Base-by-base conservation (phyloP, 2,888 invertebrate genomes). In the Allophyes oxyacanthae region DNA sequence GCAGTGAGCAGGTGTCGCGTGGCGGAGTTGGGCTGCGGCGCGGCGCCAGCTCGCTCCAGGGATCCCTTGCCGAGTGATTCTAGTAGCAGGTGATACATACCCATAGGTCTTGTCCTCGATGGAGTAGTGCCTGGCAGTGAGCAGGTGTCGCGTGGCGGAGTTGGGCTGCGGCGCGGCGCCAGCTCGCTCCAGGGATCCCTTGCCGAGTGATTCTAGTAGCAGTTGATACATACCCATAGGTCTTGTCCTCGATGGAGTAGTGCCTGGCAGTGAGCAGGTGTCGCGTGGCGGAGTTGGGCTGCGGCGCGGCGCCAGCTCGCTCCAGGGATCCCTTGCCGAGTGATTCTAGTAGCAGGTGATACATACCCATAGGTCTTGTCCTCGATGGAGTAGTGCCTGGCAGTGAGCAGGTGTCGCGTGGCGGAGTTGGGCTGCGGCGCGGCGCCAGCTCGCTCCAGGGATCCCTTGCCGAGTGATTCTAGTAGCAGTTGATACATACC, bases 381-480 rank as follows among this genome's bases (percentile, higher is more conserved):
- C 68, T 83, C 83, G 69, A 83, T 84, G 76, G 84, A 78, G 79
- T 82, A 82, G 75, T 81, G 79, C 0, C 75, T 0, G 0, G 82
- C 82, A 38, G 78, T 63, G 43, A 79, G 84, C 73, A 81, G 77
- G 38, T 83, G 83, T 75, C 64, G 15, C 52, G 64, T 59, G 36
- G 42, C 74, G 44, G 72, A 96, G 96, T 73, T 75, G 36, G 86
- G 83, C 65, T 84, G n/a, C n/a, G n/a, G n/a, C n/a, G n/a, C n/a
- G n/a, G n/a, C n/a, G n/a, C n/a, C n/a, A n/a, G n/a, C n/a, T n/a
- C n/a, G 20, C 20, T 20, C 20, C 20, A 20, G 20, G 28, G 2
- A 28, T 28, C 7, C 28, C 28, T 28, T 20, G 20, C 20, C 2
- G 28, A 28, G 28, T 28, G 7, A 8, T 1, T 4, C 28, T 6